A percentile compares a stretch with the other conserved stretches of the same genome.
Conservation (phyloP, 2,113 vertebrate species). For the Pseudonaja textilis region DNA sequence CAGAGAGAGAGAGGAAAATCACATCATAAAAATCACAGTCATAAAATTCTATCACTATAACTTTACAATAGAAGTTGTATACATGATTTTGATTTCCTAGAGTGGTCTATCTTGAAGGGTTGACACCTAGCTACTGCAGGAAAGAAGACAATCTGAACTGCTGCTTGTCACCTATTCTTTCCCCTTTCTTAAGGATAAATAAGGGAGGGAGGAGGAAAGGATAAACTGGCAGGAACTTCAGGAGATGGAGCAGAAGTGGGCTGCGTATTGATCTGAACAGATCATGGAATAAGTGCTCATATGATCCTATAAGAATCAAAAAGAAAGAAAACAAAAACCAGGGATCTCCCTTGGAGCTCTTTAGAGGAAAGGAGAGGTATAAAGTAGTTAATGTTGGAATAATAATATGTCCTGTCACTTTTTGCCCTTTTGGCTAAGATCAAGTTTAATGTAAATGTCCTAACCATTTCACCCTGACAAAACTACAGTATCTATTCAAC, state of each 20-base stretch:
- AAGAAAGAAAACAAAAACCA: background rate
- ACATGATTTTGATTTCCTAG: background rate
- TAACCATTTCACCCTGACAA: background rate
- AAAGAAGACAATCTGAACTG: background rate
- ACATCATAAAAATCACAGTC: background rate
- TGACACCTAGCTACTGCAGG: background rate
- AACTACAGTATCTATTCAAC: background rate
- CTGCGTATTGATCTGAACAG: background rate
- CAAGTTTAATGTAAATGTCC: background rate
- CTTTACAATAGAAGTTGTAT: background rate
- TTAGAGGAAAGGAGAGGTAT: background rate
- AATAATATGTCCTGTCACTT: background rate
- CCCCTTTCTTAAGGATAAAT: background rate
- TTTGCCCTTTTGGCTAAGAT: background rate
- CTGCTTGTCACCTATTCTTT: background rate
- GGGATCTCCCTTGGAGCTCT: background rate
- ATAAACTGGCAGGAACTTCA: background rate
- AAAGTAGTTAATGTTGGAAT: too few relatives aligned
- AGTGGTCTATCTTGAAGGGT: background rate
- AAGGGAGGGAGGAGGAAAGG: background rate
- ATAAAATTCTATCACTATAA: background rate
- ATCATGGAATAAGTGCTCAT: background rate
- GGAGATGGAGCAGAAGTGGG: background rate
- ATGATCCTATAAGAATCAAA: background rate
- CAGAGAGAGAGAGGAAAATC: fast-evolving